A percentile compares a stretch with the other conserved stretches of the same genome.
These are phyloP conservation scores for Elachura formosa DNA, from an alignment of 2,113 vertebrate genomes.

Conservation along the genomic window DNA sequence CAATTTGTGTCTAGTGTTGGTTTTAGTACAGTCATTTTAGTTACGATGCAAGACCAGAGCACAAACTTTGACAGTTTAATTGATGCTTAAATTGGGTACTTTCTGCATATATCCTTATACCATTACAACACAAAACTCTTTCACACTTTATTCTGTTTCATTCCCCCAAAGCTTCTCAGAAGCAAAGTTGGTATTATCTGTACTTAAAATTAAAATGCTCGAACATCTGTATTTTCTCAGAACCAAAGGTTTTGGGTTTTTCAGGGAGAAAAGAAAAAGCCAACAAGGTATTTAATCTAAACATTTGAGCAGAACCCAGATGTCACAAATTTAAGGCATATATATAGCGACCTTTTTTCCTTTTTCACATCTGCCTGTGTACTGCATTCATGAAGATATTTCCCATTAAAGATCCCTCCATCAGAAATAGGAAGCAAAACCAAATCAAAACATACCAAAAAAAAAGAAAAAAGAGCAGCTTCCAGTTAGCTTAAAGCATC, in stretches of 20 bases:
- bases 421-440: background rate
- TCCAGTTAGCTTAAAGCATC: background rate
- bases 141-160: background rate
- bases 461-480: too few species aligned
- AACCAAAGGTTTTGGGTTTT: background rate
- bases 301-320: background rate
- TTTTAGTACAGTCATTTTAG: rapidly evolving
- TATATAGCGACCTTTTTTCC: background rate
- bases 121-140: background rate
- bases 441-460: background rate
- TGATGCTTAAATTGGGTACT: background rate
- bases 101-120: background rate
- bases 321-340: background rate
- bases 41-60: background rate
- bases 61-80: background rate
- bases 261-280: background rate
- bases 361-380: background rate
- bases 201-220: background rate
- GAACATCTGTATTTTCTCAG: background rate
- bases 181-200: background rate
- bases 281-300: background rate
- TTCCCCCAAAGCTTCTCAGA: background rate
- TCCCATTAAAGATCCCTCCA: background rate
- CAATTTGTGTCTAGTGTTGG: background rate
- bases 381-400: background rate